Evolutionary conservation across 2,113 vertebrate genomes (phyloP), one percentile per base, ranked within the genome.

Genomic region (Cavia porcellus): DNA sequence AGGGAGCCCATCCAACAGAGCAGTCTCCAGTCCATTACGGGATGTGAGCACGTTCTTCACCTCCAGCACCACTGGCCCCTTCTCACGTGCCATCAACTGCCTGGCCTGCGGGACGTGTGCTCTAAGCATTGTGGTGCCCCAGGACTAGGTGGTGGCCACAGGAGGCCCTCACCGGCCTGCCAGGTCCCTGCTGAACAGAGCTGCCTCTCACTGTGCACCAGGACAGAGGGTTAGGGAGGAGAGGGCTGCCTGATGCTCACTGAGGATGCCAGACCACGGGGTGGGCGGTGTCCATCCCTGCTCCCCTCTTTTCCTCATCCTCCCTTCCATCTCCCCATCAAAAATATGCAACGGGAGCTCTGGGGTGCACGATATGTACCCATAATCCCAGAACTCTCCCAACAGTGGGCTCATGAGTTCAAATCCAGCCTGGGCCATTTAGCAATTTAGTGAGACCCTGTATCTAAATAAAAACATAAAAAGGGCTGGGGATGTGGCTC

Each of bases 21-120:
- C 93, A 97, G 96, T 93, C 97, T 97, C 92, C 96, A 94, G 96
- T 92, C 95, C 97, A 97, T 98, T 97, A 98, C 83, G 38, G 97
- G 96, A 98, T 66, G 97, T 86, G 94, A 96, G 42, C 2, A 2
- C 12, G 96, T 64, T 84, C 96, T 83, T 96, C 97, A 95, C 97
- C 97, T 94, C 97, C 87, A 89, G 97, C 96, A 86, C 86, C 0
- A 0, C 38, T 45, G 87, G 89, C 96, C 61, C 68, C 85, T 97
- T 95, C 20, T 91, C 95, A 92, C 86, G 19, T 80, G 61, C 89
- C 97, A 93, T 94, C 80, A 55, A 83, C 84, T 91, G 13, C 79
- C 92, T 90, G 90, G 3, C 92, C 80, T 96, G 83, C 4, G 32
- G 10, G 10, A 83, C 83, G 89, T 95, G 15, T 0, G 20, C 35